These are phyloP conservation scores for Poeciliopsis occidentalis DNA, from an alignment of 2,113 vertebrate genomes.

Conservation along the genomic window DNA sequence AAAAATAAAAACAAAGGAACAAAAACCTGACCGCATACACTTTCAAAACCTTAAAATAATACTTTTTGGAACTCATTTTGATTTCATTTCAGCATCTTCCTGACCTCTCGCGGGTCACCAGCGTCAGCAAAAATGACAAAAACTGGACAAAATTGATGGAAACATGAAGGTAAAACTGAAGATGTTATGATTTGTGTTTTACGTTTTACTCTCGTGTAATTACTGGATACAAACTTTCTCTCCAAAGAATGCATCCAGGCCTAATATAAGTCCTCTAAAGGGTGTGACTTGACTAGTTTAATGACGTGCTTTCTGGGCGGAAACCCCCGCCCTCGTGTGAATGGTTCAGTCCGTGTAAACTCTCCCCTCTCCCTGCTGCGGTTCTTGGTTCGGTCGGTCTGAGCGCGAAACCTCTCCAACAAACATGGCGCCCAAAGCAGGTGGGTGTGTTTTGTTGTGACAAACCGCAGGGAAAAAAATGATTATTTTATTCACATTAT, in stretches of 20 bases:
- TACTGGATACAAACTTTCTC: not conserved
- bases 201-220: not conserved
- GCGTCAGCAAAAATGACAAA: not conserved
- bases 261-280: not conserved
- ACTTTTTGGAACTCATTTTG: not conserved
- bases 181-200: not conserved
- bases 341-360: constrained; percentile 21
- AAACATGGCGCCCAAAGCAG: constrained; percentile 54
- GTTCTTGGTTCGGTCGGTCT: constrained; percentile 34
- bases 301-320: no score
- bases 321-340: not conserved
- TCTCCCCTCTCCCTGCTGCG: not conserved
- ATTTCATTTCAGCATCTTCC: not conserved
- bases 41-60: not conserved
- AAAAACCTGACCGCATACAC: not conserved
- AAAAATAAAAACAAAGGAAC: no score
- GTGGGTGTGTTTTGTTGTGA: constrained; percentile 14
- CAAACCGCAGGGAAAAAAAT: not conserved
- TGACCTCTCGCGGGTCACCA: not conserved
- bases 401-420: constrained; percentile 29
- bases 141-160: not conserved
- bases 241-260: not conserved
- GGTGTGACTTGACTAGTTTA: no score
- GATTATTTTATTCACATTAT: accelerated
- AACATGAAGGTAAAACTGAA: not conserved